Evolutionary conservation across 2,888 invertebrate species (phyloP).

Genomic region (Volucella inanis): DNA sequence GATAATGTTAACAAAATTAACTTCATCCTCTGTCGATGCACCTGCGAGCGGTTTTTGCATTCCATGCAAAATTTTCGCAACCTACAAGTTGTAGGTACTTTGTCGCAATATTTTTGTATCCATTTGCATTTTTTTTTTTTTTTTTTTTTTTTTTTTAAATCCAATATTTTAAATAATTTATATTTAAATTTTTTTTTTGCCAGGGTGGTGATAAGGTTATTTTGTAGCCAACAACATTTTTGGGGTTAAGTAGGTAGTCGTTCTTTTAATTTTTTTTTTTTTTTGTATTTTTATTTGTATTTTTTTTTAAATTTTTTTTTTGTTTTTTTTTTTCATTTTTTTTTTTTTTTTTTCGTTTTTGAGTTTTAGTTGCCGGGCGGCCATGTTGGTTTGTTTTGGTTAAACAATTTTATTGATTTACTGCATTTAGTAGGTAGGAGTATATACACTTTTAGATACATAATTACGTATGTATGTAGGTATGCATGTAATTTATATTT

Average conservation of each 20-base stretch:
- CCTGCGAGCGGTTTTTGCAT: constrained; percentile 25
- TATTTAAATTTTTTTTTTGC: too few species aligned
- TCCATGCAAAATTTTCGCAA: constrained; percentile 37
- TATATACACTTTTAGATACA: background rate
- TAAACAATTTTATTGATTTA: constrained; percentile 73
- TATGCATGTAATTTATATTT: background rate
- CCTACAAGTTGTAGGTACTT: constrained; percentile 4
- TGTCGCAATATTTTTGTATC: background rate
- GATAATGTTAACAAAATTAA: constrained; percentile 35
- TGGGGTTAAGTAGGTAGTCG: constrained; percentile 22
- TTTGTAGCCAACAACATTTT: background rate
- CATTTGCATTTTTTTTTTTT: background rate
- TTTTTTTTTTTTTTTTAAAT: constrained; percentile 1
- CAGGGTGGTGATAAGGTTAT: too few species aligned
- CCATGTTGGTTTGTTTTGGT: constrained; percentile 65
- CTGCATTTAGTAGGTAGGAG: constrained; percentile 40
- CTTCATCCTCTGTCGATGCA: constrained; percentile 21
- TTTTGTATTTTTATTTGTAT: constrained; percentile 22
- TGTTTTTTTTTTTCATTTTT: constrained; percentile 13
- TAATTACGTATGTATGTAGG: constrained; percentile 1
- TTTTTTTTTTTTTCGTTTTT: constrained; percentile 13
- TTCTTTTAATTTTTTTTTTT: constrained; percentile 35
- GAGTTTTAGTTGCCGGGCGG: constrained; percentile 62
- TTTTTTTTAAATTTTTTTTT: constrained; percentile 7
- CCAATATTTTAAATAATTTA: too few species aligned